Evolutionary conservation across 2,888 invertebrate species (phyloP).

Genomic region (Leptinotarsa juncta): DNA sequence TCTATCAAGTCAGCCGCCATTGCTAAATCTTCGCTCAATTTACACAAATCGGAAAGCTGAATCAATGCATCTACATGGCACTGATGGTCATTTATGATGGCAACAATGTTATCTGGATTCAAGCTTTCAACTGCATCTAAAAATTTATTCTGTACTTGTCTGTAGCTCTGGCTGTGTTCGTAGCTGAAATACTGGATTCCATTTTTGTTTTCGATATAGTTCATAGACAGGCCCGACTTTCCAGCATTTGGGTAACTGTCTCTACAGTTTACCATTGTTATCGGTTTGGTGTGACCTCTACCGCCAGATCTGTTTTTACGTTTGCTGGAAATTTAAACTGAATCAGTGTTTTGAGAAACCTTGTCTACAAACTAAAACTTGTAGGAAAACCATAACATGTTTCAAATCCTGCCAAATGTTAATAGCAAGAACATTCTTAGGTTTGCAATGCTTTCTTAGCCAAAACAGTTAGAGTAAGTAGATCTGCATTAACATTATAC

Average conservation of each 20-base stretch:
- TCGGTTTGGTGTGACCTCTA: slow-evolving; percentile 72
- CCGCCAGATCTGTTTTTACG: slow-evolving; percentile 70
- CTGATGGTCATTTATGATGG: slow-evolving; percentile 78
- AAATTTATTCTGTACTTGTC: slow-evolving; percentile 79
- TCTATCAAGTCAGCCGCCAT: slow-evolving; percentile 85
- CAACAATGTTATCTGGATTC: slow-evolving; percentile 82
- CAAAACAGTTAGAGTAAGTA: too few relatives aligned
- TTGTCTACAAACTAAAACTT: too few relatives aligned
- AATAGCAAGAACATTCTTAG: too few relatives aligned
- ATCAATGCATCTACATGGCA: slow-evolving; percentile 85
- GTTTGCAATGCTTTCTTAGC: too few relatives aligned
- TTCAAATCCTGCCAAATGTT: too few relatives aligned
- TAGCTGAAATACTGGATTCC: slow-evolving; percentile 76
- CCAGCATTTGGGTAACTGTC: slow-evolving; percentile 79
- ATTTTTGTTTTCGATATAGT: slow-evolving; percentile 68
- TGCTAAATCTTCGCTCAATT: slow-evolving; percentile 81
- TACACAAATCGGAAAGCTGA: slow-evolving; percentile 84
- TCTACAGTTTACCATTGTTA: slow-evolving; percentile 77
- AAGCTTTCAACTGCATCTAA: slow-evolving; percentile 82
- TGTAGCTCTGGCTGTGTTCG: slow-evolving; percentile 80
- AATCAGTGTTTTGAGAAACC: not conserved
- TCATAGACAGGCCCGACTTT: slow-evolving; percentile 81
- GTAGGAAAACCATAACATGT: too few relatives aligned
- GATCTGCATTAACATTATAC: too few relatives aligned
- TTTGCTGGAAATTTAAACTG: slow-evolving; percentile 63